A percentile compares a stretch with the other conserved stretches of the same genome.
Conservation (phyloP, 2,113 vertebrate genomes). For the Campylomormyrus tamandua region DNA sequence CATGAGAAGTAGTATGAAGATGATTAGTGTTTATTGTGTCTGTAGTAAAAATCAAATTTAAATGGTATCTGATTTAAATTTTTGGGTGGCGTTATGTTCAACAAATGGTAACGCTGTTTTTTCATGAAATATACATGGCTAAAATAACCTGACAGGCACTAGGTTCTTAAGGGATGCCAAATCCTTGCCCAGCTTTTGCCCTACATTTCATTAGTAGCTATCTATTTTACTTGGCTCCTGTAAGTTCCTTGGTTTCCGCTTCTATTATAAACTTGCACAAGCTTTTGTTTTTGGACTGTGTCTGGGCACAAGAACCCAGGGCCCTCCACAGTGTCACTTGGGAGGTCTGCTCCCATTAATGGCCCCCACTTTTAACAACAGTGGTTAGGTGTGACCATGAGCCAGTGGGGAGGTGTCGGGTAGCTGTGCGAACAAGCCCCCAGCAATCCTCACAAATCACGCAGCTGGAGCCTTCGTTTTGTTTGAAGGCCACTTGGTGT, state of each 20-base stretch:
- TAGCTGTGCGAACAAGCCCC: neutral
- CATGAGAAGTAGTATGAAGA: neutral
- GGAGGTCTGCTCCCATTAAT: constrained; percentile 56
- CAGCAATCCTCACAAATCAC: neutral
- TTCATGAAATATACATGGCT: neutral
- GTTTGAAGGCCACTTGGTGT: neutral
- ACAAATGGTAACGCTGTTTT: neutral
- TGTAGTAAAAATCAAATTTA: neutral
- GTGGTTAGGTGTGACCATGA: constrained; percentile 35
- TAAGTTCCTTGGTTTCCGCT: constrained; percentile 4
- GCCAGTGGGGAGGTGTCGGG: constrained; percentile 27
- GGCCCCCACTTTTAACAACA: constrained; percentile 42
- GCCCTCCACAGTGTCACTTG: constrained; percentile 54
- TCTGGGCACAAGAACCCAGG: constrained; percentile 15
- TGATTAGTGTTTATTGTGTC: neutral
- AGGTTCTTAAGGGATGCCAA: neutral
- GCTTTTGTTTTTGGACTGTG: constrained; percentile 25
- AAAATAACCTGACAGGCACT: neutral
- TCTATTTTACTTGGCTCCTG: constrained; percentile 4
- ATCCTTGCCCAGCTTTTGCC: neutral
- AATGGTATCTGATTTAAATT: neutral
- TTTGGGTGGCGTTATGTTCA: neutral
- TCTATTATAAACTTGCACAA: neutral
- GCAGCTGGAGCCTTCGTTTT: constrained; percentile 12
- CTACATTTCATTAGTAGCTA: neutral